Conservation (phyloP, 2,888 invertebrate genomes). For the Eulithis testata region DNA sequence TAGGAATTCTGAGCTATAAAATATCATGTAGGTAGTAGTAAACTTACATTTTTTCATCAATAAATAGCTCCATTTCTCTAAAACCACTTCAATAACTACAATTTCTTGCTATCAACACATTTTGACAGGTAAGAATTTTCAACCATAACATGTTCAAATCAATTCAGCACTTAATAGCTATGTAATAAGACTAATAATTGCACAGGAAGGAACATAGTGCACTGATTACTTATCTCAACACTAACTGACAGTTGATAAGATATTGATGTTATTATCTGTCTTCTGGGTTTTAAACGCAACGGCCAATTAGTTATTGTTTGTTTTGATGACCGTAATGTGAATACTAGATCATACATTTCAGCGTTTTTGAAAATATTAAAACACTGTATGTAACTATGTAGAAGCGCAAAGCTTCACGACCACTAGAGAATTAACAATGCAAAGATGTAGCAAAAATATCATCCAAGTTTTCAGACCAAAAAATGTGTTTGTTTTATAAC, state of each 20-base stretch:
- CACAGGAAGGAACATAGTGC: conserved; percentile 1
- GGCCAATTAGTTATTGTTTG: conserved; percentile 3
- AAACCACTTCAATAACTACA: conserved; percentile 18
- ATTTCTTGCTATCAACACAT: conserved; percentile 14
- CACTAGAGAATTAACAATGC: too few species aligned
- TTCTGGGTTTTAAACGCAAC: conserved; percentile 11
- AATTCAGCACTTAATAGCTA: conserved; percentile 27
- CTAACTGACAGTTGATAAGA: conserved; percentile 36
- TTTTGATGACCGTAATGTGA: not conserved
- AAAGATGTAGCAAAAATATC: too few species aligned
- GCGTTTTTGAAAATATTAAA: too few species aligned
- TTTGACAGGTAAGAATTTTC: conserved; percentile 23
- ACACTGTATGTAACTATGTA: too few species aligned
- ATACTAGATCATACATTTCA: too few species aligned
- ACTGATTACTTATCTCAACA: conserved; percentile 36
- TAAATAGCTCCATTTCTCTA: conserved; percentile 43
- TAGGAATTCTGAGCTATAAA: too few species aligned
- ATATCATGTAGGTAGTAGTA: too few species aligned
- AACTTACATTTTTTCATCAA: conserved; percentile 42
- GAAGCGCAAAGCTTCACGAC: too few species aligned
- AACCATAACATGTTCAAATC: not conserved
- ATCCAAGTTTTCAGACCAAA: too few species aligned
- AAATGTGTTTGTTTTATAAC: too few species aligned
- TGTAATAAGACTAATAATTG: conserved; percentile 32
- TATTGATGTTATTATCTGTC: conserved; percentile 17